A percentile compares a stretch with the other conserved stretches of the same genome.
Conservation (phyloP, 2,797 vertebrate species). For the Falco naumanni region DNA sequence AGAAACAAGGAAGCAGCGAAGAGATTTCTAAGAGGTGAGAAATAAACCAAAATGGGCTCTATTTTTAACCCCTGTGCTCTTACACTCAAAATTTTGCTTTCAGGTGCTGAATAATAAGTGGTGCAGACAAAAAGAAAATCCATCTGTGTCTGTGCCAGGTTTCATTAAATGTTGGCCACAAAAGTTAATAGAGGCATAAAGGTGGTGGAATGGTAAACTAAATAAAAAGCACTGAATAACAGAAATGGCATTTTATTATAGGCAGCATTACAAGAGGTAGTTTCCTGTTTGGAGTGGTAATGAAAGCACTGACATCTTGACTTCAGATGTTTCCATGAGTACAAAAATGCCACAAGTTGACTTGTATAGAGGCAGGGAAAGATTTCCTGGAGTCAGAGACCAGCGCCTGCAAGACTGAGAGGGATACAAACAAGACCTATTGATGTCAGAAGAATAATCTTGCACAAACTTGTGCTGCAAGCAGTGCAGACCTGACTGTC, state of each 20-base stretch:
- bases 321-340: background rate
- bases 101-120: background rate
- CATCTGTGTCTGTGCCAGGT: background rate
- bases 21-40: background rate
- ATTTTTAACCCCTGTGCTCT: background rate
- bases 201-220: background rate
- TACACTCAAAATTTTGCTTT: background rate
- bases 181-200: background rate
- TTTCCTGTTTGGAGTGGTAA: background rate
- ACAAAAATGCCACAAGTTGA: background rate
- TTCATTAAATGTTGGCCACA: background rate
- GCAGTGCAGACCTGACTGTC: background rate
- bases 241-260: background rate
- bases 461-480: no score
- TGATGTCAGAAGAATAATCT: background rate
- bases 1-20: background rate
- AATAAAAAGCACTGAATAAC: background rate
- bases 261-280: background rate
- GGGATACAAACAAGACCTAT: background rate
- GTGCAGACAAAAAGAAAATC: background rate
- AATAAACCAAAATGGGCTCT: background rate
- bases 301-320: background rate
- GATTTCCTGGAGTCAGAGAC: background rate
- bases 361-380: background rate
- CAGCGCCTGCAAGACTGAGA: background rate